Evolutionary conservation across 2,113 vertebrate species (phyloP), one percentile per base, ranked within the genome.

Genomic region (Turnix velox): DNA sequence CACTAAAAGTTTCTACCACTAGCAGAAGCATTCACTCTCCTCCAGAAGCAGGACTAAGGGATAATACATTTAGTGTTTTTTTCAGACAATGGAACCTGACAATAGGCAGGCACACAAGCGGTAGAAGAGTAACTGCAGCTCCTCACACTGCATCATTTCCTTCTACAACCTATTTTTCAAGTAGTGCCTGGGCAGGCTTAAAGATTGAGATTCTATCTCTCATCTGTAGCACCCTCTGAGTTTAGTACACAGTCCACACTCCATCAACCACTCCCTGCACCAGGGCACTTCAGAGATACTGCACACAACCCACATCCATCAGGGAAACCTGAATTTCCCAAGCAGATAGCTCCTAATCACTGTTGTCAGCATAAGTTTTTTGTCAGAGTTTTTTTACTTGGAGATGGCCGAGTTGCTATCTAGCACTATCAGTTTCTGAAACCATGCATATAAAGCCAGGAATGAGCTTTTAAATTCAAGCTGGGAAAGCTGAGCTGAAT

Each of bases 401-500:
- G 39, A 42, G 15, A 74, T 17, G 31, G 30, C 25, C 6, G 1
- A 51, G 24, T 66, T 65, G 59, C 33, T 14, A 71, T 63, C 37
- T 9, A 79, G 37, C 27, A 39, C 48, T 68, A 30, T 65, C 68
- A 84, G 30, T 37, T 84, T 76, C 49, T 77, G 51, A 85, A 46
- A 4, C 0, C 1, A 59, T 5, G 19, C 1, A 59, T 5, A 17
- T 3, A 4, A 65, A 66, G 14, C 33, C 81, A 40, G n/a, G 10
- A 84, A 46, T 1, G 16, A 11, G 71, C 63, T 88, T 31, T 30
- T 68, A 58, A 67, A 84, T 46, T 52, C 35, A 45, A 54, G 31
- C 40, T 4, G 18, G 35, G 33, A 73, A 80, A 68, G 59, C 31
- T 61, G 31, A 92, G 15, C 58, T 69, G 19, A 8, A 4, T 85